Conservation (phyloP, 2,797 vertebrate species). For the Poecilia picta region DNA sequence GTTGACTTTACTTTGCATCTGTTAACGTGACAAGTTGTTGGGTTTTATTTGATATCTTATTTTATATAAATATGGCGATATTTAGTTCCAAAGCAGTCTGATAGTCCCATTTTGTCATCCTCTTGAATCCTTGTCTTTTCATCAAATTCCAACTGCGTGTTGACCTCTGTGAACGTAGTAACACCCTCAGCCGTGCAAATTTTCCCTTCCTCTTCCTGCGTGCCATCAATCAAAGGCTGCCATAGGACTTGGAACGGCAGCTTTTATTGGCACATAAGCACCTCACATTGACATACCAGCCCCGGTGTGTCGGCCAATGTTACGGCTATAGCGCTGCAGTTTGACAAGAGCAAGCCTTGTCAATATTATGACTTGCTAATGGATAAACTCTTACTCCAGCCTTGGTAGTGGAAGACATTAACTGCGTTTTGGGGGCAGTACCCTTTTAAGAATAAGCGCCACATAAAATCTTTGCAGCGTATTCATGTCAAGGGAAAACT, state of each 20-base stretch:
- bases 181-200: slow-evolving; percentile 37
- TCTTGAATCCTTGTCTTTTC: slow-evolving; percentile 42
- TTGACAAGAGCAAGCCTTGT: slow-evolving; percentile 68
- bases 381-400: slow-evolving; percentile 69
- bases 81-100: slow-evolving; percentile 49
- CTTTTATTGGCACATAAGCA: slow-evolving; percentile 74
- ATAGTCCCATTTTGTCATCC: slow-evolving; percentile 53
- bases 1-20: slow-evolving; percentile 8
- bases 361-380: slow-evolving; percentile 75
- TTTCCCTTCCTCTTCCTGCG: slow-evolving; percentile 20
- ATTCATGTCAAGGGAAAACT: slow-evolving; percentile 31
- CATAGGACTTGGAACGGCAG: slow-evolving; percentile 67
- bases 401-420: slow-evolving; percentile 57
- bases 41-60: background rate
- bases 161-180: slow-evolving; percentile 45
- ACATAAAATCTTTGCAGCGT: slow-evolving; percentile 39
- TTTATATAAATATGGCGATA: no score
- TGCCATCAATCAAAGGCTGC: slow-evolving; percentile 69
- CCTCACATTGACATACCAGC: slow-evolving; percentile 71
- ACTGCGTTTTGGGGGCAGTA: slow-evolving; percentile 53
- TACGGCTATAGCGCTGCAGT: slow-evolving; percentile 62
- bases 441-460: slow-evolving; percentile 35
- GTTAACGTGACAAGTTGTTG: slow-evolving; percentile 4
- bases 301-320: slow-evolving; percentile 65
- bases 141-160: slow-evolving; percentile 42